phyloP scores from a whole-genome alignment of 2,888 invertebrate genomes.

The Tupiocoris notatus region DNA sequence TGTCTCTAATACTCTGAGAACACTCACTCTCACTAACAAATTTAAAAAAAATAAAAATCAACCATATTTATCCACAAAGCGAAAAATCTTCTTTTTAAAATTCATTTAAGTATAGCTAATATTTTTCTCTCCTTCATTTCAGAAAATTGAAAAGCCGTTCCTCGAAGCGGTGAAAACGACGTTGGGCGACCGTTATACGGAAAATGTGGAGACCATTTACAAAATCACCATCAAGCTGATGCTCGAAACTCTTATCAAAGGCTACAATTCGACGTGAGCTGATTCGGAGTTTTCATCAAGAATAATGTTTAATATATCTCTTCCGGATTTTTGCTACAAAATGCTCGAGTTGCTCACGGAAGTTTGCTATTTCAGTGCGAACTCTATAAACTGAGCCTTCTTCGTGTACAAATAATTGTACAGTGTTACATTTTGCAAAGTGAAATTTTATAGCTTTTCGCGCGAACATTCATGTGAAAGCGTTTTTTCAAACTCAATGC shows the following conservation, averaged over 20 bases:
- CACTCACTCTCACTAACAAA: too few species aligned
- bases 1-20: too few species aligned
- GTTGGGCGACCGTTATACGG: constrained; percentile 82
- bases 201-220: constrained; percentile 86
- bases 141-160: constrained; percentile 90
- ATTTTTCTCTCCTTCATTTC: too few species aligned
- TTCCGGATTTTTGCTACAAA: background rate
- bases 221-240: constrained; percentile 84
- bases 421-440: background rate
- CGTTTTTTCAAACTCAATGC: background rate
- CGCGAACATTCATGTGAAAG: background rate
- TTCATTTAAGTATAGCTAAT: too few species aligned
- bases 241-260: constrained; percentile 76
- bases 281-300: background rate
- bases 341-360: background rate
- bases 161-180: constrained; percentile 81
- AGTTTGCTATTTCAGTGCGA: too few species aligned
- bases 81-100: too few species aligned
- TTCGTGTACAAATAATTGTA: background rate
- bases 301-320: background rate
- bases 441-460: background rate
- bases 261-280: constrained; percentile 55
- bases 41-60: too few species aligned
- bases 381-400: background rate
- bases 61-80: too few species aligned